Conservation (phyloP, 2,888 invertebrate genomes). For the Scaptomyza polygonia region DNA sequence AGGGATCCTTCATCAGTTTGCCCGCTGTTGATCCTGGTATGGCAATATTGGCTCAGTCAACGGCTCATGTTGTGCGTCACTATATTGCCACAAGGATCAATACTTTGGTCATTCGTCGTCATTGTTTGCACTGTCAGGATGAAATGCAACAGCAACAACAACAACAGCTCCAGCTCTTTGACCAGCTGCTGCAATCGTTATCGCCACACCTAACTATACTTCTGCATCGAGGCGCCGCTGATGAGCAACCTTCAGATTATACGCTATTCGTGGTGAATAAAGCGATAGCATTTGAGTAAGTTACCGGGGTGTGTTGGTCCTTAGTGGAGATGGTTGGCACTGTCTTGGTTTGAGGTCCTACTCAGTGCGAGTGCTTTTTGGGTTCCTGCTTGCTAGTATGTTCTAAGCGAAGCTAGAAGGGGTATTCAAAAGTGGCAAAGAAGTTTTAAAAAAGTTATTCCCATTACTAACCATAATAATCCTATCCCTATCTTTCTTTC, state of each 20-base stretch:
- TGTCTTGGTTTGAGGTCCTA: no score
- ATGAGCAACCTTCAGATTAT: constrained; percentile 66
- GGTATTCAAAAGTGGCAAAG: no score
- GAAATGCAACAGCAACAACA: constrained; percentile 41
- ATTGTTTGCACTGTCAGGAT: constrained; percentile 37
- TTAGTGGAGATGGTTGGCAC: no score
- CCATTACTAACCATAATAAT: background rate
- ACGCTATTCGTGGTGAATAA: constrained; percentile 74
- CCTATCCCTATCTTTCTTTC: background rate
- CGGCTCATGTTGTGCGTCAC: constrained; percentile 46
- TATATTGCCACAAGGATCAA: constrained; percentile 68
- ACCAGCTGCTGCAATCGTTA: constrained; percentile 55
- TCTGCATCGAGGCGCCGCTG: constrained; percentile 42
- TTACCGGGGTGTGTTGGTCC: no score
- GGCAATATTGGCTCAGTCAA: constrained; percentile 36
- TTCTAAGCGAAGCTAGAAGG: no score
- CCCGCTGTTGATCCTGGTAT: constrained; percentile 25
- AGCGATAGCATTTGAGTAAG: constrained; percentile 64
- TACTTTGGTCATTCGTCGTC: constrained; percentile 62
- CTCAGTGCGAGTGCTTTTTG: no score
- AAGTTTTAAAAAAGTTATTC: no score
- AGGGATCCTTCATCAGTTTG: background rate
- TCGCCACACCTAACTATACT: constrained; percentile 53
- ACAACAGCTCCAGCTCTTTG: constrained; percentile 58
- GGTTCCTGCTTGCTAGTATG: no score